phyloP scores from a whole-genome alignment of 2,888 invertebrate species.

The Drosophila robusta region DNA sequence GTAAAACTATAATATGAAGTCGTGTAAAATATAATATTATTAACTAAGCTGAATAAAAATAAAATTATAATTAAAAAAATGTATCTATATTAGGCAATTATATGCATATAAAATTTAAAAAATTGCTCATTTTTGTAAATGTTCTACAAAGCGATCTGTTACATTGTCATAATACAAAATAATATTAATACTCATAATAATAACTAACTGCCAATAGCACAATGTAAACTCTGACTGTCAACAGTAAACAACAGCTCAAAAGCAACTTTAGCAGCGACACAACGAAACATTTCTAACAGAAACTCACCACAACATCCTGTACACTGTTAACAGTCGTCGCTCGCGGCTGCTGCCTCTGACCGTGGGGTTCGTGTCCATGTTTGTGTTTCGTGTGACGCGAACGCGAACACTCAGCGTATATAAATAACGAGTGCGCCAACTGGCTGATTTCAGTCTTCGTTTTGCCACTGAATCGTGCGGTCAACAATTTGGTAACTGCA shows the following conservation, averaged over 20 bases:
- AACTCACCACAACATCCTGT: slow-evolving; percentile 36
- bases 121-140: too few relatives aligned
- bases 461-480: slow-evolving; percentile 80
- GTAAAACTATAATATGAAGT: not conserved
- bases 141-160: too few relatives aligned
- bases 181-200: too few relatives aligned
- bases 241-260: slow-evolving; percentile 10
- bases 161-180: too few relatives aligned
- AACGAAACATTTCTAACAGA: not conserved
- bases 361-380: slow-evolving; percentile 23
- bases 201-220: slow-evolving; percentile 5
- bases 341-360: not conserved
- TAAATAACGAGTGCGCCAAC: slow-evolving; percentile 76
- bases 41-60: too few relatives aligned
- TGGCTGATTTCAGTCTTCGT: slow-evolving; percentile 75
- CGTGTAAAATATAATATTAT: too few relatives aligned
- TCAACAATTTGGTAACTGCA: slow-evolving; percentile 58
- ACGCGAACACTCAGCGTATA: slow-evolving; percentile 40
- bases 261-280: not conserved
- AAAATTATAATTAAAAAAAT: too few relatives aligned
- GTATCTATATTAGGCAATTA: too few relatives aligned
- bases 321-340: slow-evolving; percentile 35
- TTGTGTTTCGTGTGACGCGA: slow-evolving; percentile 8
- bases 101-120: too few relatives aligned
- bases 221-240: slow-evolving; percentile 5